A percentile compares a stretch with the other conserved stretches of the same genome.
These are phyloP conservation scores for Hyles euphorbiae DNA, from an alignment of 1,140 invertebrate genomes.

Conservation along the genomic window DNA sequence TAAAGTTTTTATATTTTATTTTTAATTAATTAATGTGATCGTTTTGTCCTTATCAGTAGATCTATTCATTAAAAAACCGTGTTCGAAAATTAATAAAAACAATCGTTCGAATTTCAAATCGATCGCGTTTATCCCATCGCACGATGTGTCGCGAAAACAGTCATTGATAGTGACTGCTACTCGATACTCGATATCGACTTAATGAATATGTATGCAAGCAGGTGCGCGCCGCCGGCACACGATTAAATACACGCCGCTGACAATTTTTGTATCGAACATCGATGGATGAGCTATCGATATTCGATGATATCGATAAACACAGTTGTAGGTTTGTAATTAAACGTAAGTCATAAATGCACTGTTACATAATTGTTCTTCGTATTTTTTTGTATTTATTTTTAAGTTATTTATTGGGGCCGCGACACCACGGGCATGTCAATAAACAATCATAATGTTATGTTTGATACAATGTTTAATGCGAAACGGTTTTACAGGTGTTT, in stretches of 20 bases:
- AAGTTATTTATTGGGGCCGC: too few relatives aligned
- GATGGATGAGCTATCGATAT: slow-evolving; percentile 15
- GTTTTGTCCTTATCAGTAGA: too few relatives aligned
- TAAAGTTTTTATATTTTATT: too few relatives aligned
- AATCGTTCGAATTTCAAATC: slow-evolving; percentile 9
- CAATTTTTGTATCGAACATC: slow-evolving; percentile 62
- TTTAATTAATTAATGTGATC: too few relatives aligned
- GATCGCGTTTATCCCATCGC: slow-evolving; percentile 21
- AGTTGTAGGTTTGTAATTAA: neutral
- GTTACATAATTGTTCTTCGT: too few relatives aligned
- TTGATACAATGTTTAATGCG: too few relatives aligned
- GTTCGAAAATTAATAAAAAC: neutral
- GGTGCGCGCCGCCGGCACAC: slow-evolving; percentile 43
- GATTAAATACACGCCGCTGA: slow-evolving; percentile 67
- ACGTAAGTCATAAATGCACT: neutral
- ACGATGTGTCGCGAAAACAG: slow-evolving; percentile 47
- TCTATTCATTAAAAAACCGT: too few relatives aligned
- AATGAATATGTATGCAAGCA: slow-evolving; percentile 70
- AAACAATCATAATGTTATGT: too few relatives aligned
- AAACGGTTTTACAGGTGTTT: too few relatives aligned
- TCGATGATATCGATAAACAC: slow-evolving; percentile 6
- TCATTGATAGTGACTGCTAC: slow-evolving; percentile 59
- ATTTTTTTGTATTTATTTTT: too few relatives aligned
- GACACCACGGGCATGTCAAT: too few relatives aligned
- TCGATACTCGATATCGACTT: slow-evolving; percentile 40